Percentiles rank a stretch among this genome's conserved stretches.
Evolutionary conservation across 2,113 vertebrate species (phyloP).

Genomic region (Dicrurus megarhynchus): DNA sequence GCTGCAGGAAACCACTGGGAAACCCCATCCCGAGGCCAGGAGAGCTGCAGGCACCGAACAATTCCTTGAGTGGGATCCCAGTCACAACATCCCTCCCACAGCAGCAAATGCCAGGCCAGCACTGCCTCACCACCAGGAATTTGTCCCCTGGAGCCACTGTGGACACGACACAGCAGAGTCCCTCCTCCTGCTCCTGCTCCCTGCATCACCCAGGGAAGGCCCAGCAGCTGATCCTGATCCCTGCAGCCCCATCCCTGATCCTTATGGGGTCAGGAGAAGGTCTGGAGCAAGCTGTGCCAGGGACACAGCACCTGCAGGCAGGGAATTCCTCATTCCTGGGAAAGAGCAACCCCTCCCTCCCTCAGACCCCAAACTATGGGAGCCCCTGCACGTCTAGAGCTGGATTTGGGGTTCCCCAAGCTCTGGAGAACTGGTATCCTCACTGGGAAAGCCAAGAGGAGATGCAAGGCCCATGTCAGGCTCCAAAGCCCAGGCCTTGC

Average conservation of each 20-base stretch:
- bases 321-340: not conserved
- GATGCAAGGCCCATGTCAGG: not conserved
- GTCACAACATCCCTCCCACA: not conserved
- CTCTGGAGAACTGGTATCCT: not conserved
- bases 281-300: not conserved
- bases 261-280: not conserved
- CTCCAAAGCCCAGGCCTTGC: not conserved
- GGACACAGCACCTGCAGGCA: not conserved
- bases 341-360: not conserved
- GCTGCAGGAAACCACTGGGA: not conserved
- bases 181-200: not conserved
- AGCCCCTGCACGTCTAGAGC: not conserved
- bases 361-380: not conserved
- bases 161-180: not conserved
- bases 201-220: no score
- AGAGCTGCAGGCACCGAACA: not conserved
- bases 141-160: not conserved
- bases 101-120: not conserved
- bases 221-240: not conserved
- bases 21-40: not conserved
- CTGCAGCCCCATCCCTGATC: not conserved
- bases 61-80: not conserved
- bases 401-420: not conserved
- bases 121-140: not conserved
- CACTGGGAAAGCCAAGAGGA: not conserved